Evolutionary conservation across 2,113 vertebrate genomes (phyloP), one percentile per base, ranked within the genome.

Genomic region (Coturnix japonica): DNA sequence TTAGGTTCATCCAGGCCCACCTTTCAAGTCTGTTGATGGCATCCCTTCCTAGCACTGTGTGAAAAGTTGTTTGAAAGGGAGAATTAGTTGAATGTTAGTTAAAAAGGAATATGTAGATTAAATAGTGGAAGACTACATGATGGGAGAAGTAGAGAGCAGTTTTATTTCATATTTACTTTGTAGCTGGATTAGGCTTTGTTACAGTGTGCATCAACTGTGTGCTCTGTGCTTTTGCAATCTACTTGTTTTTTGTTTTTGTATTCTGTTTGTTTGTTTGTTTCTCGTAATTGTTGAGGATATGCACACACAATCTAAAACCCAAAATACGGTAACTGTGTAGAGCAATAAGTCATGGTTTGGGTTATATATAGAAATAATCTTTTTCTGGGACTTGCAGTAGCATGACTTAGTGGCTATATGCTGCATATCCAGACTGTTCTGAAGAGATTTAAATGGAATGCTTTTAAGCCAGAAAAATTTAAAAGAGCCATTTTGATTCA

Each of bases 401-500:
- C 35, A 59, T 82, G 66, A 54, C 1, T 78, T 92, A 81, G 25
- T 22, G 70, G 22, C 22, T 78, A 33, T 51, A 43, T 64, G 10
- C 7, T 79, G 31, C 9, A 25, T 90, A 6, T 46, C 90, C 43
- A 66, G 7, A 4, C 46, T 35, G 22, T 51, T 82, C 21, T 70
- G 18, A 79, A 61, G 44, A 70, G 6, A 3, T 54, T 84, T 93
- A 53, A 84, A 76, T 76, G 13, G 14, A 81, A 25, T 20, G 5
- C 13, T 78, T 84, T 51, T 9, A 73, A 70, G 26, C 20, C 54
- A 64, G 51, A 64, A 85, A 2, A 28, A 73, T 76, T 87, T 80
- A 47, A 92, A 92, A 91, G 30, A 20, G 10, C 28, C 46, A 37
- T 87, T 94, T 70, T 66, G 30, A 67, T 79, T 81, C 69, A 88